Evolutionary conservation across 1,140 invertebrate genomes (phyloP), one percentile per base, ranked within the genome.

Genomic region (Ganaspis sp.): DNA sequence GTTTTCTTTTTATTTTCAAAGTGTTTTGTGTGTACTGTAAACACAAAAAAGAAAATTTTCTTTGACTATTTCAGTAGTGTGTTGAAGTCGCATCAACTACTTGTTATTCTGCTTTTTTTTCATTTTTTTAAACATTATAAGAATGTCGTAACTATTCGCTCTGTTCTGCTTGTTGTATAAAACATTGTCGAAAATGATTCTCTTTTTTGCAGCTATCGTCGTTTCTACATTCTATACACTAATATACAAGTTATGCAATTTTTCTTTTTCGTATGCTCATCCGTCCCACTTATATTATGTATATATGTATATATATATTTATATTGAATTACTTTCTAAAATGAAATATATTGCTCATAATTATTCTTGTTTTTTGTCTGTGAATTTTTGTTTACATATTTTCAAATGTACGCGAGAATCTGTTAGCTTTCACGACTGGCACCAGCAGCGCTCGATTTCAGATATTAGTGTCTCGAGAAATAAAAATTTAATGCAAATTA

Each of bases 161-260:
- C 89, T 87, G 85, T 89, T 89, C 88, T 87, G 89, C 85, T 87
- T 84, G 84, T 89, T 88, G 87, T 91, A 91, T 90, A 91, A 91
- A 91, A 91, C 90, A 89, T 91, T 87, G 88, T 90, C 87, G 88
- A 91, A 91, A 91, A 90, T 89, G 89, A 91, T 91, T 82, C 83
- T 85, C 84, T 80, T 86, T 85, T 86, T 88, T 87, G 84, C 89
- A 85, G 87, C 88, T 90, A 90, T 90, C 88, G 85, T 89, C 85
- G 83, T 89, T 85, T 88, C 87, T 91, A 91, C 90, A 88, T 88
- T 90, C 89, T 91, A 91, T 91, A 91, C 90, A 91, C 90, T 91
- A 91, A 91, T 91, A 91, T 91, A 91, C 90, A 91, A 91, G 89
- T 90, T 91, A 89, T 87, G 85, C 84, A 87, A 90, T 88, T 88